Evolutionary conservation across 2,113 vertebrate species (phyloP), one percentile per base, ranked within the genome.

Genomic region (Piprites chloris): DNA sequence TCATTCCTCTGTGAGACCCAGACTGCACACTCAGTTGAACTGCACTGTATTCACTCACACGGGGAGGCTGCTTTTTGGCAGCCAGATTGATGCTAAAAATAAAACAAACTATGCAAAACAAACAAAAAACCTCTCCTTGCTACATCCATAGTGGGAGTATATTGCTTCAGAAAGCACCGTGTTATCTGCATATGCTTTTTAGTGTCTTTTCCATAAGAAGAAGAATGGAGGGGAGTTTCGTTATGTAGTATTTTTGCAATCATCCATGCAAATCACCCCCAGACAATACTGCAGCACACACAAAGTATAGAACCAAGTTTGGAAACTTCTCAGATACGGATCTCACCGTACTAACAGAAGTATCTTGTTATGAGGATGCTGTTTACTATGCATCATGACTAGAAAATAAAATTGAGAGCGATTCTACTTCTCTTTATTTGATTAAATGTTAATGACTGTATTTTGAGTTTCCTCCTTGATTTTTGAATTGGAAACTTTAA

Each of bases 31-130:
- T 59, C 77, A 46, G 84, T 71, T 50, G 68, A 81, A 84, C 91
- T 62, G 59, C 80, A 9, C 49, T 41, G 62, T 19, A 15, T 37
- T 85, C 69, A 20, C 66, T 85, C 71, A 16, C 9, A 12, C 9
- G 66, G 85, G 68, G 86, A 94, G 67, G 68, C 79, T 73, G 90
- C 85, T 81, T 86, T 93, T 88, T 93, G 92, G 88, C 85, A 88
- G 73, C 9, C 24, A 59, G n/a, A 20, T 35, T 19, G 50, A 77
- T 42, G 65, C 79, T 93, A 96, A 95, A 95, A 95, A 94, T 94
- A 97, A 76, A 91, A 65, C 39, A 37, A 92, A 52, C 42, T 73
- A 52, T 65, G 75, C 59, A 62, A 89, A 65, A 17, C 4, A 56
- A 87, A 69, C 17, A 63, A n/a, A 56, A 53, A 79, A 9, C 2